A percentile compares a stretch with the other conserved stretches of the same genome.
Conservation (phyloP, 1,140 invertebrate species). For the Limonius californicus region DNA sequence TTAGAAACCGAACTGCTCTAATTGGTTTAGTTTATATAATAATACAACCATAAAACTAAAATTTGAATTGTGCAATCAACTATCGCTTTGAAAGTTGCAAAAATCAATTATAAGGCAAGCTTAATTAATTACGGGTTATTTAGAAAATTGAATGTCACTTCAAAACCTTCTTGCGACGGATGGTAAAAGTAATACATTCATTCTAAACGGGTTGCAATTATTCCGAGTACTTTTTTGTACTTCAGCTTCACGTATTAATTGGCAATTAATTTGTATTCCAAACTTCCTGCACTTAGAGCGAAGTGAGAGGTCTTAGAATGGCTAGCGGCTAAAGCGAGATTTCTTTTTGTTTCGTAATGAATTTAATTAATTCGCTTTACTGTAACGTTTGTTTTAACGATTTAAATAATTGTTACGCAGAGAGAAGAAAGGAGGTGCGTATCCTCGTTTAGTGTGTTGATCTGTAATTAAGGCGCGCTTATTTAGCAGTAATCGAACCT, state of each 20-base stretch:
- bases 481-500: conserved; percentile 38
- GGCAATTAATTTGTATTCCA: conserved; percentile 4
- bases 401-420: conserved; percentile 6
- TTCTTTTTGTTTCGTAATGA: conserved; percentile 5
- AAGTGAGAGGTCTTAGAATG: background rate
- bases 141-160: background rate
- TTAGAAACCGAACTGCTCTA: too few relatives aligned
- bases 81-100: background rate
- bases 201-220: conserved; percentile 1
- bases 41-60: too few relatives aligned
- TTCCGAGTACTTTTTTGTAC: conserved; percentile 1
- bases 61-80: too few relatives aligned
- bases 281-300: background rate
- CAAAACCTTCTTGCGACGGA: background rate
- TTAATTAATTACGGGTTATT: background rate
- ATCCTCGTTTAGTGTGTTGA: conserved; percentile 13
- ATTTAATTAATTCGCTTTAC: conserved; percentile 9
- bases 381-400: conserved; percentile 8
- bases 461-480: conserved; percentile 25
- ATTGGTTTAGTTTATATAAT: too few relatives aligned
- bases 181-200: conserved; percentile 5
- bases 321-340: background rate
- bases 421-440: conserved; percentile 2
- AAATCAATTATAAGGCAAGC: too few relatives aligned
- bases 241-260: conserved; percentile 5